Evolutionary conservation across 2,113 vertebrate genomes (phyloP), one percentile per base, ranked within the genome.

Genomic region (Gymnogyps californianus): DNA sequence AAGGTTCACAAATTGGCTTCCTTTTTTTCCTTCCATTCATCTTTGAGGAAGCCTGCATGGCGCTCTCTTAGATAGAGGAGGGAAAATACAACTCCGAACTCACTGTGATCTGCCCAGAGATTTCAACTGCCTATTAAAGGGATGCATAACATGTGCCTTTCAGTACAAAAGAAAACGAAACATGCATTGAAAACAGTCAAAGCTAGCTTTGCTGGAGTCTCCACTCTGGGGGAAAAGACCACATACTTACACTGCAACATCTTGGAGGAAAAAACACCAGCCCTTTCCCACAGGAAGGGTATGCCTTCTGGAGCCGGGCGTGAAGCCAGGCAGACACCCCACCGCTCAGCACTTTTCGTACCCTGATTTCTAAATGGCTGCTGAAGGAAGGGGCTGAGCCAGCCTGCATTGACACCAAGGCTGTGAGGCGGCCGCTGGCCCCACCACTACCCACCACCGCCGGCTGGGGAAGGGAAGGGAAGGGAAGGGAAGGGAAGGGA

Each of bases 141-240:
- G 40, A 17, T 9, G 28, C 4, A 3, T 3, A 38, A 15, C 2
- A 3, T 2, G 3, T 29, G 38, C 38, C 49, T 59, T 13, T 38
- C 38, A 11, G 38, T 13, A 22, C 44, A 25, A 28, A 31, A 59
- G 46, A 38, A 54, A 49, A 34, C 16, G 6, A 32, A 32, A 11
- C 8, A 5, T 2, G 26, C 16, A 4, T 0, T 69, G 66, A 11
- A 47, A 58, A 34, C 17, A 40, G 40, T 2, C 46, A 13, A 36
- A 40, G 18, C 7, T 11, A 26, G 31, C 40, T 61, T 32, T 52
- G 47, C 54, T 25, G 34, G 38, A 34, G 34, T 4, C n/a, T 40
- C 51, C 4, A 3, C 25, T 31, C 20, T 5, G 18, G 20, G 62
- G 34, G 19, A 32, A n/a, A 36, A 47, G 18, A 5, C 36, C 15